phyloP scores from a whole-genome alignment of 2,113 vertebrate genomes.

The Takifugu flavidus region DNA sequence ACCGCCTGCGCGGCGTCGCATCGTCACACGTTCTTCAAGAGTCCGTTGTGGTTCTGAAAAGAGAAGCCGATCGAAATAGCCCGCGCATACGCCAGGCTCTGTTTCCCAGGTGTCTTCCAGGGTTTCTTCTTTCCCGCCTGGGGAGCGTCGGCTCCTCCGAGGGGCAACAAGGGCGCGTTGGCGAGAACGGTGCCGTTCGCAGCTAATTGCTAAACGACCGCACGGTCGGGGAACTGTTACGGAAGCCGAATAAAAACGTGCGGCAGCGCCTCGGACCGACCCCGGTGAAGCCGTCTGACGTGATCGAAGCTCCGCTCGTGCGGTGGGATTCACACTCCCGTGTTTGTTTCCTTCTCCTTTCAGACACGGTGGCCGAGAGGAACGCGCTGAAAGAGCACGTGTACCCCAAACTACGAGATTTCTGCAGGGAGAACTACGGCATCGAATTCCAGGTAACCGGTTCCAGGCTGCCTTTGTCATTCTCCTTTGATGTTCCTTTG shows the following conservation, averaged over 20 bases:
- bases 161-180: too few relatives aligned
- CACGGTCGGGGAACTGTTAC: too few relatives aligned
- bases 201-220: too few relatives aligned
- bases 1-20: neutral
- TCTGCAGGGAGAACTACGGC: slow-evolving; percentile 99
- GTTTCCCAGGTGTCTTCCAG: too few relatives aligned
- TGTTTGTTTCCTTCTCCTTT: slow-evolving; percentile 27
- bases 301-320: neutral
- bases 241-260: too few relatives aligned
- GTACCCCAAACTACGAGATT: slow-evolving; percentile 96
- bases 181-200: too few relatives aligned
- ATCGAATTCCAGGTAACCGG: slow-evolving; percentile 95
- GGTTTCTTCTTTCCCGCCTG: too few relatives aligned
- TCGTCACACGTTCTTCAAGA: slow-evolving; percentile 24
- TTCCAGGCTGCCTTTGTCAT: neutral
- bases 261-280: too few relatives aligned
- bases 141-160: too few relatives aligned
- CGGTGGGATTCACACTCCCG: neutral
- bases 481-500: neutral
- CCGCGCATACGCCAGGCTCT: too few relatives aligned
- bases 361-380: slow-evolving; percentile 96
- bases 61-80: too few relatives aligned
- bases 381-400: slow-evolving; percentile 92
- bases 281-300: too few relatives aligned
- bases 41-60: slow-evolving; percentile 1